Conservation (phyloP, 2,113 vertebrate species). For the Romanogobio albipinnatus region DNA sequence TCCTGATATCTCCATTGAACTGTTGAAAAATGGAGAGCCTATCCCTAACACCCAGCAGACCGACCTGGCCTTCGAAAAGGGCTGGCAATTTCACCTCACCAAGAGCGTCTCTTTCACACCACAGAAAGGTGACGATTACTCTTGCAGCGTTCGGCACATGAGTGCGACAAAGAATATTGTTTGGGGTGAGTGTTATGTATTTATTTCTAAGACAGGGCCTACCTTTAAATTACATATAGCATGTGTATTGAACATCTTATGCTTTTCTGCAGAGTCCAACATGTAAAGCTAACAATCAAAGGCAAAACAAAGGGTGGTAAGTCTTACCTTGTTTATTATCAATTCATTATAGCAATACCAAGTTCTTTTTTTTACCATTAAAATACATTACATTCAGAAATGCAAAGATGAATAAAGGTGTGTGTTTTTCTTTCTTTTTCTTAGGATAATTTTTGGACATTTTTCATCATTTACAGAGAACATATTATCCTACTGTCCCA, state of each 20-base stretch:
- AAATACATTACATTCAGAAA: not conserved
- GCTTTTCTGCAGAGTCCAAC: slow-evolving; percentile 55
- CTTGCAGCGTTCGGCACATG: slow-evolving; percentile 74
- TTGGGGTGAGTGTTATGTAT: slow-evolving; percentile 75
- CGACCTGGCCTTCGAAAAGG: slow-evolving; percentile 79
- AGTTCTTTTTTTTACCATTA: not conserved
- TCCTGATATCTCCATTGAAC: slow-evolving; percentile 69
- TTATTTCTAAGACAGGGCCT: not conserved
- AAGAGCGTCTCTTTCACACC: slow-evolving; percentile 63
- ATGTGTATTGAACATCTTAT: not conserved
- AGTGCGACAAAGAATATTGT: fast-evolving
- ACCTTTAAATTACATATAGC: not conserved
- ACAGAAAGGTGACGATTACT: fast-evolving
- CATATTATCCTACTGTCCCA: not conserved
- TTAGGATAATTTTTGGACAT: not conserved
- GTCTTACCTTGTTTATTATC: not conserved
- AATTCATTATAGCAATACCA: not conserved
- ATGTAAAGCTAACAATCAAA: slow-evolving; percentile 37
- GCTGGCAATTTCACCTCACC: slow-evolving; percentile 84
- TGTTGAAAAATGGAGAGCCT: slow-evolving; percentile 60
- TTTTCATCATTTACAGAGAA: not conserved
- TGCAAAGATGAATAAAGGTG: not conserved
- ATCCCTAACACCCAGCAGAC: not conserved
- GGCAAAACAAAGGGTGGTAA: not conserved
- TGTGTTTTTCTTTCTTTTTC: not conserved